Evolutionary conservation across 2,888 invertebrate genomes (phyloP), one percentile per base, ranked within the genome.

Genomic region (Metallyticus violacea): DNA sequence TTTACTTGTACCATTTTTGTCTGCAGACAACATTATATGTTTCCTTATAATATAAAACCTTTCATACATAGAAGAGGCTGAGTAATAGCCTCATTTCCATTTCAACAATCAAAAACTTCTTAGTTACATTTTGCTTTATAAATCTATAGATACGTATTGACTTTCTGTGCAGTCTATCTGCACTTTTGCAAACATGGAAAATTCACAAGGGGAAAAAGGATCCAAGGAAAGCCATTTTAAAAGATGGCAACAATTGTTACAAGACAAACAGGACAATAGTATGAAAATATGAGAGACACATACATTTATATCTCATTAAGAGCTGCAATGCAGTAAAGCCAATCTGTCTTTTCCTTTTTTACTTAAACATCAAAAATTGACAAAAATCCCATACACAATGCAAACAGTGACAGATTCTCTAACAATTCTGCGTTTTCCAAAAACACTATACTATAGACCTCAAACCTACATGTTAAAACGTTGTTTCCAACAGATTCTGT

Each of bases 1-100:
- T 83, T 83, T 77, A 83, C 22, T 83, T 83, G 83, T 77, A 83
- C 83, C 83, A 83, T 83, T 77, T 29, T 15, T 77, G 77, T 25
- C 9, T 77, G 77, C n/a, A 83, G 77, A 83, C 77, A 83, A 77
- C 15, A 81, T 30, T 81, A 81, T 82, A 62, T 62, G 62, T n/a
- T 81, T 82, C 4, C 26, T 30, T 82, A 22, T 62, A 77, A 77
- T 83, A 83, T 77, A 83, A 83, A 28, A 77, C 25, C 83, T 77
- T 77, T 83, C 83, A 83, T n/a, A 77, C 27, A 83, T 22, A 25
- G 27, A 40, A 40, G 40, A 40, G 40, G 40, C 40, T 40, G 1
- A 6, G 15, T 62, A 1, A 62, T 15, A 22, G 9, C 40, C 40
- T 62, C 40, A 15, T 28, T 15, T 40, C n/a, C 81, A 81, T 62